Evolutionary conservation across 1,140 invertebrate genomes (phyloP).

Genomic region (Agraylea sexmaculata): DNA sequence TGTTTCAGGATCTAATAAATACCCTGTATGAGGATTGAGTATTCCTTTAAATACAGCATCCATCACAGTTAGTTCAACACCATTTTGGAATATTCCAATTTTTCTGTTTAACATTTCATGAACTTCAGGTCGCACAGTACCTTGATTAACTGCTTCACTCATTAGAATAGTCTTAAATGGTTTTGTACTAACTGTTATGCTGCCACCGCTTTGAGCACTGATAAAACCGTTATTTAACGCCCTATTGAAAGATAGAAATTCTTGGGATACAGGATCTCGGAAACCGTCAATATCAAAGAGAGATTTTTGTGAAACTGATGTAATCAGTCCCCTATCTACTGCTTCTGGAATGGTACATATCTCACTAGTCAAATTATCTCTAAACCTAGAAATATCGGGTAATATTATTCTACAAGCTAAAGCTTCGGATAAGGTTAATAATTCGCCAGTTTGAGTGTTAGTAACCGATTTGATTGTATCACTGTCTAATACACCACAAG

Average conservation of each 20-base stretch:
- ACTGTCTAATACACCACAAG: conserved; percentile 72
- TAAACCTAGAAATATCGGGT: conserved; percentile 58
- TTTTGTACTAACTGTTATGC: conserved; percentile 63
- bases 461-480: conserved; percentile 72
- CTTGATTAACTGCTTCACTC: conserved; percentile 50
- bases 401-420: conserved; percentile 66
- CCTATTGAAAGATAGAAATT: conserved; percentile 77
- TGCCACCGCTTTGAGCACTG: conserved; percentile 57
- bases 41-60: conserved; percentile 73
- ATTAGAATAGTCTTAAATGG: conserved; percentile 63
- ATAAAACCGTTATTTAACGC: conserved; percentile 71
- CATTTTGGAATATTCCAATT: conserved; percentile 66
- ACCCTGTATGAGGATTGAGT: conserved; percentile 76
- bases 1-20: conserved; percentile 66
- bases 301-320: conserved; percentile 74
- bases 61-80: conserved; percentile 66
- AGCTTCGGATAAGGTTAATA: conserved; percentile 75
- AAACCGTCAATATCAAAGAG: conserved; percentile 89
- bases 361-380: conserved; percentile 58
- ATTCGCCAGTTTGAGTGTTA: conserved; percentile 63
- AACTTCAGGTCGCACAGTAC: conserved; percentile 61
- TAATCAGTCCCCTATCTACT: conserved; percentile 75
- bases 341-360: conserved; percentile 66
- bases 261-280: conserved; percentile 67
- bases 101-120: conserved; percentile 72